Percentiles rank a stretch among this genome's conserved stretches.
Conservation (phyloP, 2,797 vertebrate species). For the Enteromius anoplus region DNA sequence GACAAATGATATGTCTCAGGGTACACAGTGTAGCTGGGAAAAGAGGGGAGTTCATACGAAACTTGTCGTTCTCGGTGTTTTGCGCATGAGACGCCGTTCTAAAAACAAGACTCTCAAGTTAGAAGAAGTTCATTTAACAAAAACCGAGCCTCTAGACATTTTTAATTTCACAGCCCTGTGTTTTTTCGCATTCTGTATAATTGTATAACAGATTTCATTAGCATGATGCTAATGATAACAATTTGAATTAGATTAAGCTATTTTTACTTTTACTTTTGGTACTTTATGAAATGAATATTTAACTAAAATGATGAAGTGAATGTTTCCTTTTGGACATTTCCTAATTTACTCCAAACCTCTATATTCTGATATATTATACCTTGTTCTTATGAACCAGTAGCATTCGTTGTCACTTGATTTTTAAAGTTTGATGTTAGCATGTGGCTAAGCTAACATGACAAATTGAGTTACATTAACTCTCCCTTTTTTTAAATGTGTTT, state of each 20-base stretch:
- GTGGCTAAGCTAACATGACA: neutral
- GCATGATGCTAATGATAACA: too few relatives aligned
- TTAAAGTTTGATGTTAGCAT: conserved; percentile 3
- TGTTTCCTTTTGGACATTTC: neutral
- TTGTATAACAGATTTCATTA: neutral
- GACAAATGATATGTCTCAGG: conserved; percentile 5
- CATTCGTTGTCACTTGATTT: neutral
- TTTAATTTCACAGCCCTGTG: neutral
- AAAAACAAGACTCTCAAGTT: neutral
- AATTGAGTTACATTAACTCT: neutral
- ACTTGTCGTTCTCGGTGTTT: neutral
- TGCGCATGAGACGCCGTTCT: neutral
- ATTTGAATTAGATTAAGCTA: neutral
- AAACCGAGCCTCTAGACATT: neutral
- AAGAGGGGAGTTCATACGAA: neutral
- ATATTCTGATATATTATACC: neutral
- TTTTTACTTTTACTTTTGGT: neutral
- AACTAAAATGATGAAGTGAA: neutral
- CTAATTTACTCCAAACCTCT: neutral
- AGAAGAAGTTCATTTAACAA: neutral
- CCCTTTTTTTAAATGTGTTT: neutral
- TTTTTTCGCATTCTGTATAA: neutral
- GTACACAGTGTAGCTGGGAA: neutral
- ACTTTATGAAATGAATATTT: neutral
- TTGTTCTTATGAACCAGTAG: neutral